Evolutionary conservation across 1,140 invertebrate species (phyloP), one percentile per base, ranked within the genome.

Genomic region (Drosophila ambigua): DNA sequence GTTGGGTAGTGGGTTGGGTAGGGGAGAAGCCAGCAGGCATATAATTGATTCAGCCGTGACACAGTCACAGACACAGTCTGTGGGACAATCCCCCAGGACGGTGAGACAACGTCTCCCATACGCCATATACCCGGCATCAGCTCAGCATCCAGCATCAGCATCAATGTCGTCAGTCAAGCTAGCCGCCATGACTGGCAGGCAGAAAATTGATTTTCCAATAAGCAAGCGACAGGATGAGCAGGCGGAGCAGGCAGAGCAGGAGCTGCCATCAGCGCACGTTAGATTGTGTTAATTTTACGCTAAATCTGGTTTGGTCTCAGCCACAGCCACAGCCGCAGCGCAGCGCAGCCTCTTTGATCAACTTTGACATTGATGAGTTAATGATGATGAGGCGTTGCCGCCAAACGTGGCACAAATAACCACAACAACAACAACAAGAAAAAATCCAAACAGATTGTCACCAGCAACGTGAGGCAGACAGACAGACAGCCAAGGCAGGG

Each of bases 291-390:
- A 87, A 87, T 87, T 87, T 87, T 82, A 87, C 82, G 82, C 82
- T 82, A 88, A 87, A 88, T 88, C 82, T 87, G 82, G 68, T 85
- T 81, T 81, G 71, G 77, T 35, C 64, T 63, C 58, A 54, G 50
- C 26, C 35, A 2, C 61, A 58, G 75, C 57, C 55, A n/a, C 58
- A 54, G 50, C 26, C 35, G 3, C 61, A 58, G 75, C 57, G 20
- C 20, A 20, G 20, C 55, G 44, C 69, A 59, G 62, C 68, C 72
- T 73, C 82, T 81, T 87, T 87, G 84, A 89, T 79, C 75, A 88
- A 83, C 83, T 88, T 79, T 88, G 83, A 87, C 83, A 88, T 83
- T 87, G 83, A 87, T 88, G 79, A 88, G 67, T 87, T 87, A 87
- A 87, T 87, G 83, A 88, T 87, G 83, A 87, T 87, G 83, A 77